These are phyloP conservation scores for Hydrozoanthus tunicans DNA, from an alignment of 64 coral and sea anemone genomes.

Conservation along the genomic window DNA sequence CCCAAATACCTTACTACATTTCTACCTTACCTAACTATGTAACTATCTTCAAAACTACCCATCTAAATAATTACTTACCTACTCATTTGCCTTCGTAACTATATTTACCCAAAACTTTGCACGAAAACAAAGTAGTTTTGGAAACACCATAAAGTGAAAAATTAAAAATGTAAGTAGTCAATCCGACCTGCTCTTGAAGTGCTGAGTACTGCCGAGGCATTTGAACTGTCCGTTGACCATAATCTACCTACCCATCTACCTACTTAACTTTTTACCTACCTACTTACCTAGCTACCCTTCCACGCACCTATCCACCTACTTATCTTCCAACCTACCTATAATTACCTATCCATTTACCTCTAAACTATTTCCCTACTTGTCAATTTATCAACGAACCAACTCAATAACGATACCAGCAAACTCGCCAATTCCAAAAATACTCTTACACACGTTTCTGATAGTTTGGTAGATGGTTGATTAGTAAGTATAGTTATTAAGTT, in stretches of 20 bases:
- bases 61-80: neutral
- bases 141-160: neutral
- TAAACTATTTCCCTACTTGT: too few species aligned
- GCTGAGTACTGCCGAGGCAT: conserved; percentile 87
- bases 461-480: too few species aligned
- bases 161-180: neutral
- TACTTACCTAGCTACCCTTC: neutral
- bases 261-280: neutral
- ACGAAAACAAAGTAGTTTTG: too few species aligned
- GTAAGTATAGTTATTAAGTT: too few species aligned
- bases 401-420: too few species aligned
- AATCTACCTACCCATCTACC: conserved; percentile 18
- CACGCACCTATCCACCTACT: neutral
- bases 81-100: too few species aligned
- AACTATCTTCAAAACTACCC: neutral
- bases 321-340: neutral
- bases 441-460: too few species aligned
- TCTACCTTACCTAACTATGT: neutral
- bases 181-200: conserved; percentile 95
- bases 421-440: too few species aligned
- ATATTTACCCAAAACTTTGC: too few species aligned
- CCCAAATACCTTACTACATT: neutral
- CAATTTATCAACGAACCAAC: too few species aligned
- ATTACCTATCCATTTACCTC: neutral
- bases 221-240: conserved; percentile 99